Evolutionary conservation across 1,140 invertebrate genomes (phyloP).

Genomic region (Chlorops oryzae): DNA sequence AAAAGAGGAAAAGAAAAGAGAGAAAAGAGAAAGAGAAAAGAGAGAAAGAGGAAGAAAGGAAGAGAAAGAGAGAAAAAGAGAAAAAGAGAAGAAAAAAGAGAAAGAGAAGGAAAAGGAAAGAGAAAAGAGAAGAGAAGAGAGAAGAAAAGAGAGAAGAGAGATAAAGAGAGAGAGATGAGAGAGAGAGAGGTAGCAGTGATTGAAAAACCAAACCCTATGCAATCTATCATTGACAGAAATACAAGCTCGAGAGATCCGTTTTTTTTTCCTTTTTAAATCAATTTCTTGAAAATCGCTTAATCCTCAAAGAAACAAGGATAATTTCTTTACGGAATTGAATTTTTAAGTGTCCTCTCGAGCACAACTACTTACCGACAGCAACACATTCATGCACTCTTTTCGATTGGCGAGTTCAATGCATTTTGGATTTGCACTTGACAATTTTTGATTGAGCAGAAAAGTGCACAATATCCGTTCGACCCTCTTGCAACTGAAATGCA

Average conservation of each 20-base stretch:
- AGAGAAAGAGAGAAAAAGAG: neutral
- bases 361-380: too few species aligned
- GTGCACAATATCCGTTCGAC: too few species aligned
- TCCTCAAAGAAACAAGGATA: too few species aligned
- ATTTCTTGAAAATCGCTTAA: too few species aligned
- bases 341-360: too few species aligned
- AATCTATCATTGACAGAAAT: neutral
- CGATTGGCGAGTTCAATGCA: too few species aligned
- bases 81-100: neutral
- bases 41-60: neutral
- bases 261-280: neutral
- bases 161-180: neutral
- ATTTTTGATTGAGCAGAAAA: too few species aligned
- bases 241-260: neutral
- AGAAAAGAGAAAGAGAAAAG: neutral
- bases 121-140: neutral
- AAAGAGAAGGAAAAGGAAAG: neutral
- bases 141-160: neutral
- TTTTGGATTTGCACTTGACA: too few species aligned
- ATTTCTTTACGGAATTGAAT: too few species aligned
- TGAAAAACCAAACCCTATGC: neutral
- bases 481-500: too few species aligned
- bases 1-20: neutral
- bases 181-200: neutral
- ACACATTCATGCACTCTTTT: too few species aligned